These are phyloP conservation scores for Tapirus terrestris DNA, from an alignment of 2,113 vertebrate species.

Conservation along the genomic window DNA sequence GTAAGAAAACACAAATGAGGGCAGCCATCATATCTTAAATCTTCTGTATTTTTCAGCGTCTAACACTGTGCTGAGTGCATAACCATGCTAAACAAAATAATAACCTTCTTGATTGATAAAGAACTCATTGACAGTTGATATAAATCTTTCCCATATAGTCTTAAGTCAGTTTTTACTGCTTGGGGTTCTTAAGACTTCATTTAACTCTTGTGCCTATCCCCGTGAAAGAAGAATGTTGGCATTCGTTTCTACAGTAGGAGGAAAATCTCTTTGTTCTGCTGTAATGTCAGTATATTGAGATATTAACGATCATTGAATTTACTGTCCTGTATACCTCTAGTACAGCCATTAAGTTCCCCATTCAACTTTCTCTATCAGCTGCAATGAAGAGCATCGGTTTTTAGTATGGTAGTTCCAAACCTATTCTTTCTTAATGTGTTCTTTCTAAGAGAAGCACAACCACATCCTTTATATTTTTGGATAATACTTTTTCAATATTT, in stretches of 20 bases:
- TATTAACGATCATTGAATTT: not conserved
- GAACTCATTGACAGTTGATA: constrained; percentile 14
- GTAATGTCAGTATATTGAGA: not conserved
- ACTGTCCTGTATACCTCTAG: not conserved
- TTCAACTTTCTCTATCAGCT: not conserved
- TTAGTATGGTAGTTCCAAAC: constrained; percentile 38
- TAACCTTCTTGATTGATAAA: not conserved
- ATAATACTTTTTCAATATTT: constrained; percentile 51
- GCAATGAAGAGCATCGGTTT: constrained; percentile 45
- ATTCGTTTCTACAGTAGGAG: not conserved
- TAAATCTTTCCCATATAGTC: not conserved
- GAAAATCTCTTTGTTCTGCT: not conserved
- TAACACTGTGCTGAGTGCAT: not conserved
- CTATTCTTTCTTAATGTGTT: constrained; percentile 3
- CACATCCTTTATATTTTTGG: constrained; percentile 48
- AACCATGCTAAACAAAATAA: not conserved
- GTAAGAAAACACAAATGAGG: not conserved
- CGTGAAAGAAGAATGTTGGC: not conserved
- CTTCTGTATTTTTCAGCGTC: not conserved
- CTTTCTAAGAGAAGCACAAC: constrained; percentile 16
- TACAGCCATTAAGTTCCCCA: not conserved
- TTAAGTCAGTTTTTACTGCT: not conserved
- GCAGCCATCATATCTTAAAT: not conserved
- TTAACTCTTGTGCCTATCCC: not conserved
- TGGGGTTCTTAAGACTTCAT: not conserved